Percentiles rank a stretch among this genome's conserved stretches.
Evolutionary conservation across 1,140 invertebrate genomes (phyloP).

Genomic region (Musca vetustissima): DNA sequence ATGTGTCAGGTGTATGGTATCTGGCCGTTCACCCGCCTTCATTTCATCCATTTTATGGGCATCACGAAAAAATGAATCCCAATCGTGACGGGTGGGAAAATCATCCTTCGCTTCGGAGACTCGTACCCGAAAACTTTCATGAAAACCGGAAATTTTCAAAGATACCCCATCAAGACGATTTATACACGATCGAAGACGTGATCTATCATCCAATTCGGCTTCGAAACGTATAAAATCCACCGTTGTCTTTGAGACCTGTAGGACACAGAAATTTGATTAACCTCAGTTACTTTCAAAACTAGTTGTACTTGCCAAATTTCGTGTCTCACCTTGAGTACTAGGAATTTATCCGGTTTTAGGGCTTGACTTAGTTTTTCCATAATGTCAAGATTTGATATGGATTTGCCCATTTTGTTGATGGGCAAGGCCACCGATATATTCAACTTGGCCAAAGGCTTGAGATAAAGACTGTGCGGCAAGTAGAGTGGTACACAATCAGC

Average conservation of each 20-base stretch:
- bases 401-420: constrained; percentile 78
- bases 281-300: too few relatives aligned
- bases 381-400: constrained; percentile 91
- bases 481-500: constrained; percentile 82
- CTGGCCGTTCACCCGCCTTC: constrained; percentile 91
- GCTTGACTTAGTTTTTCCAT: constrained; percentile 89
- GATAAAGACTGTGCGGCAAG: constrained; percentile 76
- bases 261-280: constrained; percentile 18
- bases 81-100: constrained; percentile 86
- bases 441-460: constrained; percentile 88
- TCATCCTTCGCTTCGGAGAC: constrained; percentile 81
- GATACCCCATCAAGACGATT: constrained; percentile 73
- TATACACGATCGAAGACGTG: constrained; percentile 69
- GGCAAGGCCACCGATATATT: constrained; percentile 90
- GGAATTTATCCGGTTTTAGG: constrained; percentile 83
- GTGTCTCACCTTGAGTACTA: constrained; percentile 70
- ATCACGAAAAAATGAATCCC: constrained; percentile 95
- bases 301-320: not conserved
- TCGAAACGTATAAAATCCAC: constrained; percentile 90
- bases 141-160: constrained; percentile 82
- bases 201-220: constrained; percentile 81
- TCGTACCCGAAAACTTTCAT: constrained; percentile 76
- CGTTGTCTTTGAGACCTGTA: constrained; percentile 77
- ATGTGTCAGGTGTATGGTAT: constrained; percentile 85
- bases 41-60: constrained; percentile 95